phyloP scores from a whole-genome alignment of 2,888 invertebrate species.

The Drosophila paranaensis region DNA sequence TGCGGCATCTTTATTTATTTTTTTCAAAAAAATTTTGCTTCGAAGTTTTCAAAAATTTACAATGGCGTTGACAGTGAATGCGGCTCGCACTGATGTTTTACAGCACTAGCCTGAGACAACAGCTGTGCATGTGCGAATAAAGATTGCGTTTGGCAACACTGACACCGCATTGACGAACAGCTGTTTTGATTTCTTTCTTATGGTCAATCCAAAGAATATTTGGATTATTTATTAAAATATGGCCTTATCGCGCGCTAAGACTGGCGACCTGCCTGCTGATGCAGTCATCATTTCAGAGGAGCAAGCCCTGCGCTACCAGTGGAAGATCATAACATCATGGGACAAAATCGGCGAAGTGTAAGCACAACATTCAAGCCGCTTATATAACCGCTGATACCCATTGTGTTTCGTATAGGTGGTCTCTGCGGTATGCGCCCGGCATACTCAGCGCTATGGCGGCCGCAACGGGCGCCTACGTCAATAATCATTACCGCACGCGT shows the following conservation, averaged over 20 bases:
- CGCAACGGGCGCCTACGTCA: conserved; percentile 87
- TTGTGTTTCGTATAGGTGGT: conserved; percentile 85
- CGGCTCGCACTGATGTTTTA: not conserved
- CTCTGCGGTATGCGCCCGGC: conserved; percentile 85
- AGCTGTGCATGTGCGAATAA: not conserved
- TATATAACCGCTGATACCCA: conserved; percentile 37
- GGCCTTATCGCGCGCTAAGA: conserved; percentile 86
- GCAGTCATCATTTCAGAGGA: conserved; percentile 86
- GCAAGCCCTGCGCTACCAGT: conserved; percentile 87
- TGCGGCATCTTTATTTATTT: conserved; percentile 46
- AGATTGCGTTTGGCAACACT: conserved; percentile 28
- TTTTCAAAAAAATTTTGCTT: not conserved
- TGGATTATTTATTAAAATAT: conserved; percentile 69
- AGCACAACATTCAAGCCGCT: conserved; percentile 19
- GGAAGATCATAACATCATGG: conserved; percentile 87
- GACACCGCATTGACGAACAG: conserved; percentile 1
- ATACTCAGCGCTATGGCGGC: conserved; percentile 86
- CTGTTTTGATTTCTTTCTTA: conserved; percentile 9
- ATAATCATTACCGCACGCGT: conserved; percentile 87
- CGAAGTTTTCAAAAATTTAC: not conserved
- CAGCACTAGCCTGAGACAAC: not conserved
- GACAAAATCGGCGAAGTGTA: conserved; percentile 87
- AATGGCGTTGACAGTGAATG: not conserved
- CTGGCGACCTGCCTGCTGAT: conserved; percentile 86
- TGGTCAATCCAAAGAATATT: conserved; percentile 1